These are phyloP conservation scores for Acestrorhynchus altus DNA, from an alignment of 2,797 vertebrate genomes.

Conservation along the genomic window DNA sequence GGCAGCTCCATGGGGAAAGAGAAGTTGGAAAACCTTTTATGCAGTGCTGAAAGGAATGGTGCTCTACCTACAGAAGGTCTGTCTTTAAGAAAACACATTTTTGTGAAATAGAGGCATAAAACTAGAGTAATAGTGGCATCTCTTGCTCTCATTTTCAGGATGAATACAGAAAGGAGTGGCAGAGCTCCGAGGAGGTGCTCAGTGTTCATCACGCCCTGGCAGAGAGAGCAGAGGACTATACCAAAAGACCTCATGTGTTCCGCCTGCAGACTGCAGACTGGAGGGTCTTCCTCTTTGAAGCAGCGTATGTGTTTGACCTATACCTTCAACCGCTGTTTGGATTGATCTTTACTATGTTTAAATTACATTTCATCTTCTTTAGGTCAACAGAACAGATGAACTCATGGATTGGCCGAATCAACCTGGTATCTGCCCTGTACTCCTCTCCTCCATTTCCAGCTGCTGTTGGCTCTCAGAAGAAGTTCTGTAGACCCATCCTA, in stretches of 20 bases:
- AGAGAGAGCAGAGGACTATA: slow-evolving; percentile 83
- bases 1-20: slow-evolving; percentile 90
- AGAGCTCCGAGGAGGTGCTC: slow-evolving; percentile 83
- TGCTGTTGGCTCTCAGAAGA: slow-evolving; percentile 88
- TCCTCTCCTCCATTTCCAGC: slow-evolving; percentile 91
- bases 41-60: slow-evolving; percentile 86
- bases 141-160: slow-evolving; percentile 64
- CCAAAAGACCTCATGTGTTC: slow-evolving; percentile 90
- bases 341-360: background rate
- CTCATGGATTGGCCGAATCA: slow-evolving; percentile 91
- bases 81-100: background rate
- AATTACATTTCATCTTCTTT: background rate
- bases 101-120: background rate
- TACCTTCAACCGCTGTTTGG: background rate
- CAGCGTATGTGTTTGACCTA: slow-evolving; percentile 69
- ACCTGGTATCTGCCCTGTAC: slow-evolving; percentile 87
- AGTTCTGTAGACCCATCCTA: slow-evolving; percentile 87
- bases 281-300: slow-evolving; percentile 84
- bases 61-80: slow-evolving; percentile 91
- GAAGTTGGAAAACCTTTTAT: slow-evolving; percentile 91
- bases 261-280: slow-evolving; percentile 91
- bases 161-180: slow-evolving; percentile 73
- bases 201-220: slow-evolving; percentile 92
- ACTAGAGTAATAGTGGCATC: background rate
- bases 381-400: slow-evolving; percentile 86